Base-by-base conservation (phyloP, 2,888 invertebrate species). In the Rhaphigaster nebulosa region DNA sequence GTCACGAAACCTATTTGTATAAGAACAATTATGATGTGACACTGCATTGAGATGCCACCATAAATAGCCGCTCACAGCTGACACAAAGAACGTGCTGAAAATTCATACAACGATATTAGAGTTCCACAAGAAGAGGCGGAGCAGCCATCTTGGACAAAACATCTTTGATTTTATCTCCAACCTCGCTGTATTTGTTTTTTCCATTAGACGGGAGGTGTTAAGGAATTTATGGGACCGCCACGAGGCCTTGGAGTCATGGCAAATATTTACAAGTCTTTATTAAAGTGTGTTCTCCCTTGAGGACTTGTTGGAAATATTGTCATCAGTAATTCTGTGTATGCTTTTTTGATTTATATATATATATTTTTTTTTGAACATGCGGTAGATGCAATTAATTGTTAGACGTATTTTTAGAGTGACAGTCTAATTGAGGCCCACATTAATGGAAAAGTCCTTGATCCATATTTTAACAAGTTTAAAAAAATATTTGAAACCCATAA, bases 161-260 rank as follows among this genome's bases (percentile, higher is more conserved):
- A 41, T 84, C 45, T 84, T 84, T 15, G 84, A 84, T 84, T 84
- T 84, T 84, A 84, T 84, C 84, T 84, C n/a, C 45, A 3, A n/a
- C n/a, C 84, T 84, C 84, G 84, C 84, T 41, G 84, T 84, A 84
- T 84, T 84, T 84, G 84, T 84, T 84, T 84, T 84, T 84, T 84
- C 84, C 41, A 84, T 84, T 84, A 45, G 84, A 4, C 38, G n/a
- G 45, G 84, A 26, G 45, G 84, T 45, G 41, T 50, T 84, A 0
- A 45, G 84, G 45, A 84, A 84, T 84, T 84, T 84, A 45, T 41
- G 84, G 84, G 41, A n/a, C n/a, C n/a, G 1, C 50, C 84, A 13
- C 26, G 20, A 13, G 26, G 45, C 45, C 84, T 3, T 84, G 84
- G n/a, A 84, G 45, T 26, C 84, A 84, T 45, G 38, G 38, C 70